Base-by-base conservation (phyloP, 1,140 invertebrate species). In the Zophobas morio region DNA sequence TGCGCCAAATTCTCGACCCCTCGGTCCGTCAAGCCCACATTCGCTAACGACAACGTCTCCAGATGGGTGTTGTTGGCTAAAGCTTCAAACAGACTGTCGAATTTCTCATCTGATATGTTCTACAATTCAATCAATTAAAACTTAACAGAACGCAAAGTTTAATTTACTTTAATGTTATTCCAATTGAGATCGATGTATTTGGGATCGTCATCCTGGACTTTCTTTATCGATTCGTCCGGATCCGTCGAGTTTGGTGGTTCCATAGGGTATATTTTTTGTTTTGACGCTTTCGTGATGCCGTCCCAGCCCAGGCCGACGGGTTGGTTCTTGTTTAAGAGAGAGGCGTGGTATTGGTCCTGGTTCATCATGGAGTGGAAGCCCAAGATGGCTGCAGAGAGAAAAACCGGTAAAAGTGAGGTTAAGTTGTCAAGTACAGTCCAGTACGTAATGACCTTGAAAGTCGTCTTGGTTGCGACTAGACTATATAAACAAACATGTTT, bases 291-390 rank as follows among this genome's bases (percentile, higher is more conserved):
- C 5, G 97, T 99, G 81, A 98, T 94, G 81, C 96, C 97, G 85
- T 96, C 95, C 95, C 95, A 96, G 75, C 95, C 95, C 75, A 96
- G 88, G 57, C 94, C 94, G 77, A 96, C 90, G 0, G 94, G 94
- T 86, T 96, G 95, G 32, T 94, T 95, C 88, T 96, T 97, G 88
- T 97, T 97, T 74, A 96, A 86, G 63, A 98, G 87, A 49, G 98
- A 98, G 70, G 98, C 97, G 88, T 99, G 97, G 88, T 99, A 99
- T 88, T 99, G 98, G 86, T 99, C 97, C 90, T 99, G 98, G 88
- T 99, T 99, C 93, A 99, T 96, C 96, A 99, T 99, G 66, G 98
- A 99, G 88, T 99, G 98, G 90, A 99, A 98, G 83, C 98, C 98
- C 78, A 99, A 90, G 88, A 99, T 98, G 89, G 97, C 98, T 97